phyloP scores from a whole-genome alignment of 2,113 vertebrate genomes.

The Plestiodon gilberti region DNA sequence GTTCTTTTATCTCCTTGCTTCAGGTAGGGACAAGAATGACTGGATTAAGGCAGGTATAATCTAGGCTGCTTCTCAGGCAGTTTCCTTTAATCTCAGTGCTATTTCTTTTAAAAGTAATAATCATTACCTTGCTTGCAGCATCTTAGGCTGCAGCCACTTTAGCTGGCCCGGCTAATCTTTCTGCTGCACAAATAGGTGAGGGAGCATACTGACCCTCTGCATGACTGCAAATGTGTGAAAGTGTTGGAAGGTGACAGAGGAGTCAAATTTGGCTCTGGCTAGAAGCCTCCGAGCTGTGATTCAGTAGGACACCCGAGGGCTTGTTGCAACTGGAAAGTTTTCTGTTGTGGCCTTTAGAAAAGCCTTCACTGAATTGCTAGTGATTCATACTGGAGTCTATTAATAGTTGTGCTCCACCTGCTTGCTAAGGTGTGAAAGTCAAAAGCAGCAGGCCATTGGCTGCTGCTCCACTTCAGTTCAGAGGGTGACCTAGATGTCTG shows the following conservation, averaged over 20 bases:
- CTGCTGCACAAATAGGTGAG: background rate
- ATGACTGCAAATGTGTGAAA: background rate
- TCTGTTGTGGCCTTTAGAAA: background rate
- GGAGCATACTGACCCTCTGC: background rate
- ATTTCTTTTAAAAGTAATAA: background rate
- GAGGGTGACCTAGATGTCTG: conserved; percentile 14
- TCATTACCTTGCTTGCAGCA: background rate
- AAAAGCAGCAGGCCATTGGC: background rate
- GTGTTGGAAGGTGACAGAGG: background rate
- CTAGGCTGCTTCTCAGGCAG: background rate
- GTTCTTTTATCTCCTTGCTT: background rate
- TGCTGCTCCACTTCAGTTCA: background rate
- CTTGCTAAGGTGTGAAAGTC: conserved; percentile 25
- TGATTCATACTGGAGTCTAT: conserved; percentile 11
- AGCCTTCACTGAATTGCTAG: background rate
- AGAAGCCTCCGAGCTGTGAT: background rate
- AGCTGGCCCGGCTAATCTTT: background rate
- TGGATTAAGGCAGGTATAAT: conserved; percentile 59
- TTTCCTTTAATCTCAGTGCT: conserved; percentile 32
- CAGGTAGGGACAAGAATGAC: conserved; percentile 56
- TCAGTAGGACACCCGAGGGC: background rate
- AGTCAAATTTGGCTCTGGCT: background rate
- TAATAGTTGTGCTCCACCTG: conserved; percentile 11
- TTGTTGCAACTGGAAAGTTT: background rate
- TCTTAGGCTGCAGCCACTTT: background rate